Base-by-base conservation (phyloP, 2,888 invertebrate species). In the Cetonia aurata region DNA sequence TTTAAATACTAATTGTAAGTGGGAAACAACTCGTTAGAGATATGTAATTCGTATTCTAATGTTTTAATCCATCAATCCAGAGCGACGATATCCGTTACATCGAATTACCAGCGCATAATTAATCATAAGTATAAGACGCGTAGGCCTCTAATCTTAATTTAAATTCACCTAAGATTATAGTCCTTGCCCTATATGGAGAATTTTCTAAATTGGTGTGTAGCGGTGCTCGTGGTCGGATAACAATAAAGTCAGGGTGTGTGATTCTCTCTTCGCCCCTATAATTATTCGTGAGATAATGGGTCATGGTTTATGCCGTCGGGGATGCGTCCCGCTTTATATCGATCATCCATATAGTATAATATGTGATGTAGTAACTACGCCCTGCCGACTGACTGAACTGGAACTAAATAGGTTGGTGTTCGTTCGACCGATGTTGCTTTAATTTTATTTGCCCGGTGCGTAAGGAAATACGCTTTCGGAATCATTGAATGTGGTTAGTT, bases 61-160 rank as follows among this genome's bases (percentile, higher is more conserved):
- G 31, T 48, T 33, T 62, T 62, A 62, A 62, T 62, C 62, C 48
- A 62, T 62, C 62, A 62, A 62, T 62, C 62, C 48, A 8, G 15
- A 33, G 41, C 48, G 46, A 50, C 37, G 48, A 62, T 62, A 62
- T 62, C 62, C 62, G 62, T 62, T 62, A 62, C 62, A 48, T 6
- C 19, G 6, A 62, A 48, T 31, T 33, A 17, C 12, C 62, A 25
- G 3, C 62, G 48, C 62, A 62, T 62, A 62, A 62, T 62, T 62
- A 62, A 62, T 62, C 46, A 60, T 13, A 48, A 44, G 13, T 62
- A n/a, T 62, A 48, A 46, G 48, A 62, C 62, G 48, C 46, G 60
- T 48, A 25, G 31, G 60, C 31, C 48, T 25, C 15, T 62, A 62
- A 17, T 50, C 48, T 48, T 48, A 62, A 62, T 48, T 62, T 48